These are phyloP conservation scores for Pristionchus maxplancki DNA, from an alignment of 2,888 invertebrate species.

Conservation along the genomic window DNA sequence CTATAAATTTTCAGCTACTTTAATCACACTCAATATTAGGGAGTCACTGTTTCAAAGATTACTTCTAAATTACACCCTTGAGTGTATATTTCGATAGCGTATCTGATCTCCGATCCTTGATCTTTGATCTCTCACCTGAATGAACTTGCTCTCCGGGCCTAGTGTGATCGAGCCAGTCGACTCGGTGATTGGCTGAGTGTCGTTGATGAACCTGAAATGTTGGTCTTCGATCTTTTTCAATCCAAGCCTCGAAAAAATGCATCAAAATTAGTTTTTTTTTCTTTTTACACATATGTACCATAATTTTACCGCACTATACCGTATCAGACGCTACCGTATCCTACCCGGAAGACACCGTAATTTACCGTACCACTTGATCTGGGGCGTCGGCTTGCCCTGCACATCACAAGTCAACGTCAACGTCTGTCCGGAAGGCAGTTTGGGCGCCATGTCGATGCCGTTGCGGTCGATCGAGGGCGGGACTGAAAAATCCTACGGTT, in stretches of 20 bases:
- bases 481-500: no score
- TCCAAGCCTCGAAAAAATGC: no score
- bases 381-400: slow-evolving; percentile 81
- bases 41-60: no score
- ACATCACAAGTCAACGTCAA: slow-evolving; percentile 82
- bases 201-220: slow-evolving; percentile 54
- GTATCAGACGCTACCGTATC: no score
- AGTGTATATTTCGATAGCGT: no score
- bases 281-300: no score
- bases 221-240: neutral
- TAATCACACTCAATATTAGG: no score
- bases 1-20: no score
- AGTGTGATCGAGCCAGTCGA: slow-evolving; percentile 59
- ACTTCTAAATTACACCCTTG: no score
- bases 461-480: slow-evolving; percentile 78
- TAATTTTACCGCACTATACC: no score
- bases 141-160: slow-evolving; percentile 61
- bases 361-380: slow-evolving; percentile 82
- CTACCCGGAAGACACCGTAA: no score
- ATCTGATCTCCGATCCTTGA: neutral
- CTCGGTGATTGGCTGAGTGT: slow-evolving; percentile 52
- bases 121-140: slow-evolving; percentile 59
- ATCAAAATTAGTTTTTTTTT: no score
- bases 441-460: slow-evolving; percentile 72
- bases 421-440: slow-evolving; percentile 80